These are phyloP conservation scores for Nomada ferruginata DNA, from an alignment of 2,888 invertebrate species.

Conservation along the genomic window DNA sequence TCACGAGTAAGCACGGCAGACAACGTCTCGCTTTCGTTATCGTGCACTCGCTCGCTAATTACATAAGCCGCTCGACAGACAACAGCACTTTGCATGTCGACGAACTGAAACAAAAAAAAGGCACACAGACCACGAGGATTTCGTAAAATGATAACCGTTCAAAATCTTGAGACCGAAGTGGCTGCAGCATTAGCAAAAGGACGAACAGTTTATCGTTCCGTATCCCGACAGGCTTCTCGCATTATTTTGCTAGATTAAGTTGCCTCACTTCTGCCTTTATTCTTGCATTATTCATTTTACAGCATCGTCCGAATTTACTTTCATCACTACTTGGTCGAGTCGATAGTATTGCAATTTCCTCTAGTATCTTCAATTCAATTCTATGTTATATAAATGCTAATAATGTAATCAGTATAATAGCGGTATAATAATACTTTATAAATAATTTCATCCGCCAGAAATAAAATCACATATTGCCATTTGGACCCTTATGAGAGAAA, in stretches of 20 bases:
- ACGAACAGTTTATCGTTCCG: background rate
- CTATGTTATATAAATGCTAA: too few species aligned
- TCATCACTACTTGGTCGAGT: background rate
- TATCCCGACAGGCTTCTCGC: slow-evolving; percentile 43
- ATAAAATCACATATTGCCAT: too few species aligned
- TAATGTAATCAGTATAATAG: too few species aligned
- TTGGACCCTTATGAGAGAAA: too few species aligned
- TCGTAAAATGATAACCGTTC: slow-evolving; percentile 18
- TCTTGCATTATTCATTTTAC: background rate
- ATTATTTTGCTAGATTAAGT: slow-evolving; percentile 14
- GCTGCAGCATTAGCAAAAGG: background rate
- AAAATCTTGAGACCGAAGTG: background rate
- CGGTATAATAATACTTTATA: too few species aligned
- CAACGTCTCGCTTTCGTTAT: slow-evolving; percentile 52
- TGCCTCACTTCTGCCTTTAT: background rate
- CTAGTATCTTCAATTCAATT: background rate
- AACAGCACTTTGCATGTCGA: slow-evolving; percentile 33
- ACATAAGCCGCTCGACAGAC: slow-evolving; percentile 36
- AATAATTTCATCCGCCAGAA: too few species aligned
- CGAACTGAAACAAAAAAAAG: background rate
- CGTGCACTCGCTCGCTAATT: slow-evolving; percentile 51
- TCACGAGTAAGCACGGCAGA: slow-evolving; percentile 42
- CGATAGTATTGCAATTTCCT: background rate
- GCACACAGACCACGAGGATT: background rate
- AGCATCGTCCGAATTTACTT: background rate